Evolutionary conservation across 2,888 invertebrate genomes (phyloP).

Genomic region (Microchrysa polita): DNA sequence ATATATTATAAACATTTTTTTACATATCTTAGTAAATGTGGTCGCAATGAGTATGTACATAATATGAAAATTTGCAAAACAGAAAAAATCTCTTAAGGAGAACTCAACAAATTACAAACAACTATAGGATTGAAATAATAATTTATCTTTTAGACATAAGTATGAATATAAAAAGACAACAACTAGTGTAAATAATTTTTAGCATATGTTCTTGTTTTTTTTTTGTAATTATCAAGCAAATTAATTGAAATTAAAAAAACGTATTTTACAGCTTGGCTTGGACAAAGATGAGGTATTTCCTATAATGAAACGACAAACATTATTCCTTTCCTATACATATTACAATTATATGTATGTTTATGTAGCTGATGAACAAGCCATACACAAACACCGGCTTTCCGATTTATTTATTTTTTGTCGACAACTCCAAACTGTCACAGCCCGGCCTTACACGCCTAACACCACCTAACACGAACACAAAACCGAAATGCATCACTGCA

Average conservation of each 20-base stretch:
- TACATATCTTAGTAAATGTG: too few species aligned
- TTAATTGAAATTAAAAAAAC: slow-evolving; percentile 50
- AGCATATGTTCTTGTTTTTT: too few species aligned
- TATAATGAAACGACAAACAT: slow-evolving; percentile 51
- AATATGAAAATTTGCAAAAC: too few species aligned
- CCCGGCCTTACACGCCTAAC: too few species aligned
- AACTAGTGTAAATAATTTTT: slow-evolving; percentile 16
- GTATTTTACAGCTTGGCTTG: slow-evolving; percentile 87
- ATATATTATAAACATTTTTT: too few species aligned
- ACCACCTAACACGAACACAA: too few species aligned
- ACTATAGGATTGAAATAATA: not conserved
- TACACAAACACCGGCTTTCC: not conserved
- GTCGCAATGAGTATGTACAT: too few species aligned
- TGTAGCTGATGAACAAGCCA: slow-evolving; percentile 10
- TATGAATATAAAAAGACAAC: not conserved
- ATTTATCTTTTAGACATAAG: not conserved
- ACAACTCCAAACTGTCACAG: not conserved
- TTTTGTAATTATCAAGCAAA: slow-evolving; percentile 8
- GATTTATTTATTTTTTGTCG: not conserved
- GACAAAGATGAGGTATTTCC: slow-evolving; percentile 87
- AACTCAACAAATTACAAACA: slow-evolving; percentile 1
- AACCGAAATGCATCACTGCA: too few species aligned
- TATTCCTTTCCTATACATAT: slow-evolving; percentile 3
- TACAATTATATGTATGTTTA: slow-evolving; percentile 25
- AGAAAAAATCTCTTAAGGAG: not conserved